Evolutionary conservation across 2,797 vertebrate species (phyloP).

Genomic region (Peromyscus nudipes): DNA sequence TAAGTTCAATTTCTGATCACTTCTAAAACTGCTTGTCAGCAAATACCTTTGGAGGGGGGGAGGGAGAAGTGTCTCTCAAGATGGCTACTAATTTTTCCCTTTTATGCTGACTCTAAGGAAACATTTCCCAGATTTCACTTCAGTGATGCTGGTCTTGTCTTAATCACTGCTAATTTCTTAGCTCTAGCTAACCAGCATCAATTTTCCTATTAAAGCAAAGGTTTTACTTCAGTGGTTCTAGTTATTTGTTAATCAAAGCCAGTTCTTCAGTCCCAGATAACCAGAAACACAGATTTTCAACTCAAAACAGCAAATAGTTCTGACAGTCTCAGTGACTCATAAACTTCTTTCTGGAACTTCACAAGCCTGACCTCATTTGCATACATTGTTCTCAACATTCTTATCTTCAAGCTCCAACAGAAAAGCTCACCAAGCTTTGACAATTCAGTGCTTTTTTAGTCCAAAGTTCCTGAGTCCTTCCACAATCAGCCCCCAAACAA

Average conservation of each 20-base stretch:
- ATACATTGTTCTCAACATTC: not conserved
- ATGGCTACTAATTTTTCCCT: no score
- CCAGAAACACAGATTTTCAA: not conserved
- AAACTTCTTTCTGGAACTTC: not conserved
- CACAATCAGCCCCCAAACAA: not conserved
- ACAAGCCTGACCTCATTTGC: not conserved
- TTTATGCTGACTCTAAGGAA: not conserved
- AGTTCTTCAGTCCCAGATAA: not conserved
- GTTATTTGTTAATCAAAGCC: not conserved
- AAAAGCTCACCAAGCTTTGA: not conserved
- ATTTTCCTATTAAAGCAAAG: not conserved
- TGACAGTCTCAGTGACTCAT: not conserved
- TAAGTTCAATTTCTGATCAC: no score
- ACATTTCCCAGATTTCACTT: not conserved
- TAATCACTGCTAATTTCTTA: not conserved
- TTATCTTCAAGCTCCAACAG: not conserved
- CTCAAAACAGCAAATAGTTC: not conserved
- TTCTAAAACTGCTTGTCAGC: no score
- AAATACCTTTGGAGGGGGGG: no score
- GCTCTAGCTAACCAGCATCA: not conserved
- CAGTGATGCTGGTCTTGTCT: not conserved
- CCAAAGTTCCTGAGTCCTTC: not conserved
- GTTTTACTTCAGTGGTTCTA: not conserved
- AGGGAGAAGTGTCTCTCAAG: no score
- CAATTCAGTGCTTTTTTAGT: not conserved